Evolutionary conservation across 2,797 vertebrate genomes (phyloP), one percentile per base, ranked within the genome.

Genomic region (Synaphobranchus kaupii): DNA sequence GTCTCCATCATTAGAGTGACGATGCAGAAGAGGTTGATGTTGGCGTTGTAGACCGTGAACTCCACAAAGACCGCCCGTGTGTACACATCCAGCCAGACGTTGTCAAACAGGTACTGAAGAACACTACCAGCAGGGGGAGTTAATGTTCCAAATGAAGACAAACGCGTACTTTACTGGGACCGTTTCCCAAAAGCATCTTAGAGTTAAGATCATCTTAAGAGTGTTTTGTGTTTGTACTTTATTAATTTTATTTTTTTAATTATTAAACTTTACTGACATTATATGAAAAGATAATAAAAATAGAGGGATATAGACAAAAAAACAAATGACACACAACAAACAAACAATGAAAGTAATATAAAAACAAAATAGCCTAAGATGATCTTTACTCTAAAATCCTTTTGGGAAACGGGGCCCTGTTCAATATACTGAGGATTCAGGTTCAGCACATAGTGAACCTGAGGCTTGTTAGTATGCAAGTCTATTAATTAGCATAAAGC

Each of bases 41-140:
- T 99, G 87, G 98, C 97, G 0, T 99, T 99, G 94, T 99, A 99
- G 90, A 99, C 96, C 0, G 97, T 98, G 91, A 99, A 99, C 94
- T 99, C 98, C 84, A 98, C 95, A 93, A 99, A 99, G 90, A 98
- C 91, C 0, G 97, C 98, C 90, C 98, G 97, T 3, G 98, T 99
- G 92, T 97, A 96, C 84, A 93, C 89, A 81, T 99, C 98, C 88
- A 99, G 92, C 98, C 98, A 99, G 78, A 95, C 92, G 15, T 96
- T 97, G 89, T 97, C 93, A 92, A 97, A 96, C 66, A 99, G 97
- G 88, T 97, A 96, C 90, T 95, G 96, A 85, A 99, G 96, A 86
- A 93, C 90, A 91, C 98, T 99, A 94, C 28, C 90, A 85, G 85
- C n/a, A 54, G 44, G 6, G 78, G 34, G 56, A 58, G 56, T 58